Evolutionary conservation across 2,797 vertebrate species (phyloP).

Genomic region (Fistularia commersonii): DNA sequence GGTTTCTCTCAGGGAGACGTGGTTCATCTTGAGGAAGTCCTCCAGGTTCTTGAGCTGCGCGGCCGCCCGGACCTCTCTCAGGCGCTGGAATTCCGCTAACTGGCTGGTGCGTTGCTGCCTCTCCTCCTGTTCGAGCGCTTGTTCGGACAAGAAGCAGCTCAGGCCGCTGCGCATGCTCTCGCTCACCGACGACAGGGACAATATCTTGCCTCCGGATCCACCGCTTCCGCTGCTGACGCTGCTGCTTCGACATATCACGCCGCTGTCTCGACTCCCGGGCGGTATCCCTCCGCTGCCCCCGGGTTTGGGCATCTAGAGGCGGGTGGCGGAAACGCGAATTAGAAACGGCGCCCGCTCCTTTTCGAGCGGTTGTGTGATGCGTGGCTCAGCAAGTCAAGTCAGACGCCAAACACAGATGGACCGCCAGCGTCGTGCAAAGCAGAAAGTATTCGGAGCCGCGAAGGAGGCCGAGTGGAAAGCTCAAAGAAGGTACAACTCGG

Average conservation of each 20-base stretch:
- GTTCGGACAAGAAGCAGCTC: conserved; percentile 83
- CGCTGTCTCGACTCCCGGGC: conserved; percentile 45
- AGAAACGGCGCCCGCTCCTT: no score
- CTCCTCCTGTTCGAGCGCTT: conserved; percentile 81
- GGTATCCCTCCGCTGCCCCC: conserved; percentile 32
- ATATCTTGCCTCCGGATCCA: conserved; percentile 69
- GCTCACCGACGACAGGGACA: conserved; percentile 87
- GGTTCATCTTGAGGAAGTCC: conserved; percentile 89
- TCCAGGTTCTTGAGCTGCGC: conserved; percentile 89
- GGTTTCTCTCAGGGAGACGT: conserved; percentile 83
- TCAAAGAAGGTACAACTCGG: no score
- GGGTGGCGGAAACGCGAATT: conserved; percentile 52
- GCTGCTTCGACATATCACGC: conserved; percentile 58
- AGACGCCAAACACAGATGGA: no score
- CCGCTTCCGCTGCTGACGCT: conserved; percentile 61
- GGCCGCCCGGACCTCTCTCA: conserved; percentile 83
- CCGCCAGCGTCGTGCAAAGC: no score
- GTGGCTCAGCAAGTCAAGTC: no score
- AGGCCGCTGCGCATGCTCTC: conserved; percentile 86
- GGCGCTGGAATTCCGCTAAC: conserved; percentile 79
- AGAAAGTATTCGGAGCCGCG: no score
- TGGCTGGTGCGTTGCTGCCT: conserved; percentile 72
- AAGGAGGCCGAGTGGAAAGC: no score
- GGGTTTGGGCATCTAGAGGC: conserved; percentile 65
- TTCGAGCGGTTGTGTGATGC: no score